These are phyloP conservation scores for Dasypogon diadema DNA, from an alignment of 2,888 invertebrate genomes.

Conservation along the genomic window DNA sequence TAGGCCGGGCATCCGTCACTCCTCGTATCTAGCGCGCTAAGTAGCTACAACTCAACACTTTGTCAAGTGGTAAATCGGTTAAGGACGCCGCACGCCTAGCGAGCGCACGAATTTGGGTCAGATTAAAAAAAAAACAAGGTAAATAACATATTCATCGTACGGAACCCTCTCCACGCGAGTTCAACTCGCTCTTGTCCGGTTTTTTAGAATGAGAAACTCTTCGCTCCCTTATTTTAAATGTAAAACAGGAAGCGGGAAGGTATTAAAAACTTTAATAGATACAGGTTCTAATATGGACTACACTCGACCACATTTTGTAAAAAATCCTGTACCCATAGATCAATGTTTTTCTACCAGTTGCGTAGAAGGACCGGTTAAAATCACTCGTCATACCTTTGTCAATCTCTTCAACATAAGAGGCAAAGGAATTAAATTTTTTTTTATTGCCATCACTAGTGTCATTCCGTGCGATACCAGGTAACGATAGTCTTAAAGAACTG, in stretches of 20 bases:
- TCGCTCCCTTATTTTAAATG: conserved; percentile 35
- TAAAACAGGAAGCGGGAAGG: conserved; percentile 13
- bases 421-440: conserved; percentile 30
- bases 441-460: neutral
- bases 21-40: no score
- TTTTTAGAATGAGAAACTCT: conserved; percentile 27
- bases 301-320: neutral
- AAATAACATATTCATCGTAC: no score
- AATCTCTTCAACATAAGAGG: neutral
- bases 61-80: no score
- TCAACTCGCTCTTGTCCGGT: no score
- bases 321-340: conserved; percentile 12
- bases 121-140: no score
- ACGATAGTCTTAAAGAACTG: conserved; percentile 24
- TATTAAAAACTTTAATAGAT: conserved; percentile 46
- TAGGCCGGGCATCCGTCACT: no score
- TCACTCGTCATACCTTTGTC: neutral
- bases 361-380: neutral
- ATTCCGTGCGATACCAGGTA: conserved; percentile 30
- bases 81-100: no score
- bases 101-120: no score
- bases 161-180: no score
- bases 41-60: no score
- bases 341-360: conserved; percentile 17
- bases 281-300: neutral